Base-by-base conservation (phyloP, 1,140 invertebrate species). In the Achroia grisella region DNA sequence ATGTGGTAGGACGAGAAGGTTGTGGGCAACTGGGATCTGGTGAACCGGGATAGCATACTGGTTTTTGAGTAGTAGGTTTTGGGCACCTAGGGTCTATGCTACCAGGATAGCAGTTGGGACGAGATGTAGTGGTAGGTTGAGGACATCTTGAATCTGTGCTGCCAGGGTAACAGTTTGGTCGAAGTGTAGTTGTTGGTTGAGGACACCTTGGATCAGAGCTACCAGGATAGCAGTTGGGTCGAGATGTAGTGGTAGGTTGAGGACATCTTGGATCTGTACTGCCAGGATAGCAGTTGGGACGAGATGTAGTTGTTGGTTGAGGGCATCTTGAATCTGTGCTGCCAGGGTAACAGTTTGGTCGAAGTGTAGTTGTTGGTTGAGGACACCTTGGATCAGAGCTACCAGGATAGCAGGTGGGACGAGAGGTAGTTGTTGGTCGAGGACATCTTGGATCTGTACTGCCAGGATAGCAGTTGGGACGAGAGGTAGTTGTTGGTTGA, bases 401-500 rank as follows among this genome's bases (percentile, higher is more conserved):
- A 6, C 62, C 62, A 12, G 63, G 66, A 15, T 62, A 63, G 27
- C 70, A 73, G n/a, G 14, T 48, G 6, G 72, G 66, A 0, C 37
- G 11, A 50, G 27, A 10, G 1, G 51, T 29, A 1, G 34, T 52
- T 0, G 51, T 41, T 12, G 66, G 60, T 55, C 53, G 60, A 15
- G 75, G 57, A 43, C 83, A 86, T 41, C 80, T 56, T 9, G 85
- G 80, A 68, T 87, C 79, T 4, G 37, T 63, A 17, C 64, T 71
- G 27, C 87, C 85, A 23, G 48, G 48, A 48, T 54, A 68, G 32
- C 39, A 56, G 47, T 36, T 48, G 6, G 37, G 35, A 10, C 41
- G 44, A 46, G 62, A 13, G 13, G 44, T 44, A 57, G 53, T 53
- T 0, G 42, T 52, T 17, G 58, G 41, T 41, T 64, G 52, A 8